Base-by-base conservation (phyloP, 1,140 invertebrate genomes). In the Vollenhovia emeryi region DNA sequence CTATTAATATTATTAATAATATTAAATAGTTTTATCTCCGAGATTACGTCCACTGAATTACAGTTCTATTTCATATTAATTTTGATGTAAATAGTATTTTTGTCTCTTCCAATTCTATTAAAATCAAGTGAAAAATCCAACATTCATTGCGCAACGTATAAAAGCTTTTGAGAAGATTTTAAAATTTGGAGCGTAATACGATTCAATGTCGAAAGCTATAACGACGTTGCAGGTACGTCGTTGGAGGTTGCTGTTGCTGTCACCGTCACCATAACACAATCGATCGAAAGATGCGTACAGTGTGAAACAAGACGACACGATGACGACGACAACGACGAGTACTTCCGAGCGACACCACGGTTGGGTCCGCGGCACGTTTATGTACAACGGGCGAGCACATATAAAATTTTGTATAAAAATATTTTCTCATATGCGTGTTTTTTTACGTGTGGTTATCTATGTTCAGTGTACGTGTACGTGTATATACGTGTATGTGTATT, bases 401-500 rank as follows among this genome's bases (percentile, higher is more conserved):
- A 93, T 91, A 94, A 94, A 94, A 94, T 95, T 94, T 95, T 91
- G 91, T 95, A 94, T 94, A 94, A 94, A 94, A 94, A 95, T 94
- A 94, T 93, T 74, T 89, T 89, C n/a, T 89, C 86, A 66, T 89
- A 87, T 89, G 60, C 80, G 40, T 90, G 59, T 87, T 78, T 91
- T 89, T 50, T 85, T 85, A 93, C 93, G 50, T 74, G 33, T 21
- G 9, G 13, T 79, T 50, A 36, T 68, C 21, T 68, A 27, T 57
- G 11, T 57, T 27, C 57, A 57, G 18, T 45, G 50, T 82, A 36
- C 18, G 27, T 71, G 13, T 79, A 18, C 6, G n/a, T 57, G 4
- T 76, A 9, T 50, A 5, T 57, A 8, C 52, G 15, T 68, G 15
- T 13, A 6, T 40, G 2, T 50, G 13, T 62, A 7, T 79, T 5